Evolutionary conservation across 2,888 invertebrate species (phyloP), one percentile per base, ranked within the genome.

Genomic region (Cepaea hortensis): DNA sequence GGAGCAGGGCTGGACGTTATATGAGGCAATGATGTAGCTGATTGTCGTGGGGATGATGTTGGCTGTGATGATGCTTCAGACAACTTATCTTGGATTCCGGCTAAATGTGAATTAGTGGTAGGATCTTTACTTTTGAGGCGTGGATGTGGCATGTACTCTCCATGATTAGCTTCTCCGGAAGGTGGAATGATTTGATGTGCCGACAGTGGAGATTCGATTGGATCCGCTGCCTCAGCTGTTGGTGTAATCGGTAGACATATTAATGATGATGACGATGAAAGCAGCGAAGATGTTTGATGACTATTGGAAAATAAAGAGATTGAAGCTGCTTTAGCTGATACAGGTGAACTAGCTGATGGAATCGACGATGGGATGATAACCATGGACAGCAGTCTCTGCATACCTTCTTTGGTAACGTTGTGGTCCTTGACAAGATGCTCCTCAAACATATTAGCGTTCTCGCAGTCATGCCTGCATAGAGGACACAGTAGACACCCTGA

Each of bases 321-420:
- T 55, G 55, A 9, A 11, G 55, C 7, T 55, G 6, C 11, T 55
- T 55, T 11, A 20, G 55, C 6, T 55, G 11, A 55, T 55, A 55
- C 55, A 55, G 79, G 50, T 46, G 68, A 11, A 6, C 20, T 15
- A 0, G 77, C n/a, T 13, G 72, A 18, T 7, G 81, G 35, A 11
- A 55, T 7, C 1, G 75, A 75, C 1, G 73, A 77, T 3, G 88
- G 85, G 62, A 87, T 65, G 97, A 92, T 92, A 77, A 98, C 98
- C 87, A 99, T 96, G 94, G 97, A 96, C 90, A 98, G 95, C 83
- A 99, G 95, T 91, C 98, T 96, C 93, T 98, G 97, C 83, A 98
- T 95, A 35, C 98, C 98, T 94, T 98, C 98, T 70, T 97, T 96
- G 94, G 97, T 98, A 20, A 98, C 98, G 90, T 97, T 98, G 95